A percentile compares a stretch with the other conserved stretches of the same genome.
These are phyloP conservation scores for Pachypanchax playfairii DNA, from an alignment of 2,113 vertebrate genomes.

Conservation along the genomic window DNA sequence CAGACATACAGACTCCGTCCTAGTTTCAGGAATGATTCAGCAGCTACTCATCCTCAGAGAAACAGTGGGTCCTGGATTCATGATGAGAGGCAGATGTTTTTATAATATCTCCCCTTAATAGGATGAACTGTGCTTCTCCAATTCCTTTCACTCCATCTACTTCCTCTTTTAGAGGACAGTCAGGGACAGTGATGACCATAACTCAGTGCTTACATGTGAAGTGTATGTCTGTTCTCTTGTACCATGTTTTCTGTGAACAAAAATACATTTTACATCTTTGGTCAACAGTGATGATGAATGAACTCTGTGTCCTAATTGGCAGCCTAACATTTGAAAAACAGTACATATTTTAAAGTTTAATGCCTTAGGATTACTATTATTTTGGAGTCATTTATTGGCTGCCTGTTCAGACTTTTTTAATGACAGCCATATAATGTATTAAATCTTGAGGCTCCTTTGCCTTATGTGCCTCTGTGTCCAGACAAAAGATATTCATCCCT, in stretches of 20 bases:
- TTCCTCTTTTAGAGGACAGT: constrained; percentile 8
- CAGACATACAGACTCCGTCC: constrained; percentile 1
- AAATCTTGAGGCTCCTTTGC: constrained; percentile 45
- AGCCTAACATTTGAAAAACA: constrained; percentile 14
- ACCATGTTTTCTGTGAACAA: constrained; percentile 9
- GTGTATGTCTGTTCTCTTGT: constrained; percentile 21
- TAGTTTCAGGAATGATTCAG: constrained; percentile 33
- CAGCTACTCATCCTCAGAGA: constrained; percentile 20
- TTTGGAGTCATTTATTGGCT: constrained; percentile 15
- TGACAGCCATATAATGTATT: constrained; percentile 47
- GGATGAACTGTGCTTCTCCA: constrained; percentile 6
- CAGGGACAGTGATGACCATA: constrained; percentile 15
- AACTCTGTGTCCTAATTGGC: constrained; percentile 18
- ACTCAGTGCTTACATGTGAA: constrained; percentile 3
- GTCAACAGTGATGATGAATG: background rate
- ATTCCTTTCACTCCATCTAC: constrained; percentile 46
- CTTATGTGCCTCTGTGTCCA: constrained; percentile 41
- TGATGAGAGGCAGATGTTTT: constrained; percentile 58
- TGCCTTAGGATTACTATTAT: constrained; percentile 35
- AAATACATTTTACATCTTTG: constrained; percentile 11
- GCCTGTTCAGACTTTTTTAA: constrained; percentile 10
- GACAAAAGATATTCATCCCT: constrained; percentile 66
- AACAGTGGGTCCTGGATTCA: background rate
- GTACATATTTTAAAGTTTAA: constrained; percentile 41
- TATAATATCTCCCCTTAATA: constrained; percentile 15